These are phyloP conservation scores for Sinhomidia bicolor DNA, from an alignment of 2,888 invertebrate species.

Conservation along the genomic window DNA sequence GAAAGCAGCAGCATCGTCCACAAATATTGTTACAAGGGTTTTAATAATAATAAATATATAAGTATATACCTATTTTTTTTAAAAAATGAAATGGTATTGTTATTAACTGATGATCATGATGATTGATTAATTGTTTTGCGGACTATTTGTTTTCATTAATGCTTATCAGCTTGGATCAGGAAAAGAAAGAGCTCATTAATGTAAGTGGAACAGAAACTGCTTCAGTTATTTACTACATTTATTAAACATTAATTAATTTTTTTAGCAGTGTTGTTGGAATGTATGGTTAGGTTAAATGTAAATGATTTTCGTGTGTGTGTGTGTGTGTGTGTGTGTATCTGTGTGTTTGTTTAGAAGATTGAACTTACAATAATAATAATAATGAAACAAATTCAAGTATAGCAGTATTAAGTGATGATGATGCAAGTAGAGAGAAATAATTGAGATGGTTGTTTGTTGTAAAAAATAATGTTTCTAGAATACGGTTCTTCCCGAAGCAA, in stretches of 20 bases:
- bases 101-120: neutral
- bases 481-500: conserved; percentile 94
- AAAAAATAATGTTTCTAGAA: conserved; percentile 81
- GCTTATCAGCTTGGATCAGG: conserved; percentile 88
- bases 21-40: too few relatives aligned
- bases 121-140: neutral
- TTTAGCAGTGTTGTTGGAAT: neutral
- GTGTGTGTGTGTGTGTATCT: neutral
- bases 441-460: neutral
- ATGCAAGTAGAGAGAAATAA: neutral
- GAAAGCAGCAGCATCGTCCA: too few relatives aligned
- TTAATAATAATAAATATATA: neutral
- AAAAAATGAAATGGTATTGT: too few relatives aligned
- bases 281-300: conserved; percentile 5
- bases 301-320: conserved; percentile 35
- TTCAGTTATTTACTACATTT: too few relatives aligned
- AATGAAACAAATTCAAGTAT: too few relatives aligned
- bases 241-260: too few relatives aligned
- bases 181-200: conserved; percentile 93
- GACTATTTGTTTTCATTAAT: conserved; percentile 81
- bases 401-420: too few relatives aligned
- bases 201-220: conserved; percentile 85
- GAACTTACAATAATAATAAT: too few relatives aligned
- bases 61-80: neutral
- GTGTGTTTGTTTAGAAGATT: too few relatives aligned